Conservation (phyloP, 2,888 invertebrate species). For the Gortyna flavago region DNA sequence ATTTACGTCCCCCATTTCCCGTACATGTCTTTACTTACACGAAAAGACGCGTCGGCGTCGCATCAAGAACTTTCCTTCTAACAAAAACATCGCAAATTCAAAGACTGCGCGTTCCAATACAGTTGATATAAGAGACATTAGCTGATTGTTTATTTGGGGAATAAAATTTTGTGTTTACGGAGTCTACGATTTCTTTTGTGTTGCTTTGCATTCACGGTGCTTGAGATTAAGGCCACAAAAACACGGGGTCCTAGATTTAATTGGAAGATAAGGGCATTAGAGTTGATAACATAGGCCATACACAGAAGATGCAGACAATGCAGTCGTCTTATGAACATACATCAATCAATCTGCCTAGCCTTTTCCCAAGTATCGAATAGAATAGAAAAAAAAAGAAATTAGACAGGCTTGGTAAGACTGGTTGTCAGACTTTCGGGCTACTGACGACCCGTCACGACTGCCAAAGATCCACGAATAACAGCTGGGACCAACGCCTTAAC, state of each 20-base stretch:
- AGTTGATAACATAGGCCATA: not conserved
- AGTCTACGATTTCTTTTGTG: conserved; percentile 26
- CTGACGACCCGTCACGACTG: not conserved
- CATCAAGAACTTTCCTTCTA: conserved; percentile 44
- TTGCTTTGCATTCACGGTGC: conserved; percentile 15
- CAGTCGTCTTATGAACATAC: not conserved
- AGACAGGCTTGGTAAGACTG: no score
- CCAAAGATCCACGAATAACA: not conserved
- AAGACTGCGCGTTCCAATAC: conserved; percentile 15
- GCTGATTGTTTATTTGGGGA: conserved; percentile 40
- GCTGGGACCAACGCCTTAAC: not conserved
- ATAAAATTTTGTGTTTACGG: conserved; percentile 45
- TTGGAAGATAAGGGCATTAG: not conserved
- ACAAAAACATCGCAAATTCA: conserved; percentile 37
- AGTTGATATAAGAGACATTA: conserved; percentile 38
- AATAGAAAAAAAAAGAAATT: no score
- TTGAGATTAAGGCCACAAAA: no score
- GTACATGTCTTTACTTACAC: conserved; percentile 8
- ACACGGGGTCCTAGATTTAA: not conserved
- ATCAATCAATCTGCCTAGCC: not conserved
- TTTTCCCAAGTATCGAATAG: not conserved
- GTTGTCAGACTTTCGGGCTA: not conserved
- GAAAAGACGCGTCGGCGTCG: conserved; percentile 13
- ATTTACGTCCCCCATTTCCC: conserved; percentile 14
- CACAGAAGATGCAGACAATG: not conserved